A percentile compares a stretch with the other conserved stretches of the same genome.
phyloP scores from a whole-genome alignment of 2,888 invertebrate genomes.

The Acanthopleura granulata region DNA sequence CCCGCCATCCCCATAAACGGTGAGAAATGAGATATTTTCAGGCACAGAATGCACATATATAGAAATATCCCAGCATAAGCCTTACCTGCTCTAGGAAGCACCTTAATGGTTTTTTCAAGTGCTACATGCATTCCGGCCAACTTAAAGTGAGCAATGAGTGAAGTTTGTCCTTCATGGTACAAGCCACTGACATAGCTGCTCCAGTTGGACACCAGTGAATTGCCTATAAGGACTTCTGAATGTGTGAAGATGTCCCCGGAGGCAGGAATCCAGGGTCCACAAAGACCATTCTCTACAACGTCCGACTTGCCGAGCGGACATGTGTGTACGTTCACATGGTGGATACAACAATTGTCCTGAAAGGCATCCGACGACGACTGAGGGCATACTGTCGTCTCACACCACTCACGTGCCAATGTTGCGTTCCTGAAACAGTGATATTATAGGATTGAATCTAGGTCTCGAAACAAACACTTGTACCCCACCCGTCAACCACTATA shows the following conservation, averaged over 20 bases:
- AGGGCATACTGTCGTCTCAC: constrained; percentile 51
- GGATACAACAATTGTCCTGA: constrained; percentile 53
- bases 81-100: constrained; percentile 53
- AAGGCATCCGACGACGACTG: constrained; percentile 32
- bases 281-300: constrained; percentile 38
- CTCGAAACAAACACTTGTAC: too few relatives aligned
- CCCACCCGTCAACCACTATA: too few relatives aligned
- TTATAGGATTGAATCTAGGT: neutral
- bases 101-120: constrained; percentile 42
- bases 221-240: constrained; percentile 48
- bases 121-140: constrained; percentile 54
- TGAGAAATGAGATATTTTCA: too few relatives aligned
- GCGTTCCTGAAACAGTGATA: constrained; percentile 32
- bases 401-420: constrained; percentile 49
- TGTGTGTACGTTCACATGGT: constrained; percentile 54
- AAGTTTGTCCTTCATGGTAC: constrained; percentile 46
- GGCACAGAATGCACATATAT: too few relatives aligned
- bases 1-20: too few relatives aligned
- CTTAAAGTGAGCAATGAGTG: constrained; percentile 61
- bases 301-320: constrained; percentile 42
- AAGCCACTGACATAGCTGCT: constrained; percentile 47
- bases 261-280: constrained; percentile 61
- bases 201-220: constrained; percentile 45
- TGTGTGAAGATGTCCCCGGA: constrained; percentile 55
- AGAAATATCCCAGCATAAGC: neutral